Evolutionary conservation across 2,113 vertebrate species (phyloP).

Genomic region (Brachypodius melanocephalos): DNA sequence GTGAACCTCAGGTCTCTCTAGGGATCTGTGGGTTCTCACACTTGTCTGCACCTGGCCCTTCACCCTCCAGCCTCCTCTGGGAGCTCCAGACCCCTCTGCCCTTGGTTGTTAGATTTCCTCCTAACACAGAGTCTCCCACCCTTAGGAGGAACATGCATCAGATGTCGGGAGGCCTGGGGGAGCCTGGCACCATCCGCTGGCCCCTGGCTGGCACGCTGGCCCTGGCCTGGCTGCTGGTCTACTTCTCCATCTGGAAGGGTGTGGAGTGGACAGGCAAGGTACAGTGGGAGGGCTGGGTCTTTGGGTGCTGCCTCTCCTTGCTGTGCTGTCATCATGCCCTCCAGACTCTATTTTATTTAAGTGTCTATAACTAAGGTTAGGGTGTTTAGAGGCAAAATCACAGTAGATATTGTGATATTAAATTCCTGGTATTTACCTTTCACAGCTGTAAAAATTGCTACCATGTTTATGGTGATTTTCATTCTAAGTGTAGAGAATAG

Average conservation of each 20-base stretch:
- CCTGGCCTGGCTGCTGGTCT: constrained; percentile 88
- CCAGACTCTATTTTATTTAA: not conserved
- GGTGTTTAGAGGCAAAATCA: not conserved
- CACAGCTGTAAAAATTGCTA: not conserved
- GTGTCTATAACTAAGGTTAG: not conserved
- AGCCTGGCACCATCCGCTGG: constrained; percentile 84
- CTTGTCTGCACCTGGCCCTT: not conserved
- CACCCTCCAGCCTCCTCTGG: accelerated
- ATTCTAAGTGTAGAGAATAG: not conserved
- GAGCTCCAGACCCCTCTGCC: not conserved
- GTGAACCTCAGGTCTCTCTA: not conserved
- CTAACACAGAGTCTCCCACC: not conserved
- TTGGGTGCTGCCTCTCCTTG: not conserved
- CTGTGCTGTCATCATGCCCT: not conserved
- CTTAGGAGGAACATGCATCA: constrained; percentile 89
- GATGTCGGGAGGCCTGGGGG: constrained; percentile 80
- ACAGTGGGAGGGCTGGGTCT: accelerated
- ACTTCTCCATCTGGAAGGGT: constrained; percentile 94
- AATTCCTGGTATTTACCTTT: not conserved
- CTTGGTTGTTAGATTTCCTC: accelerated
- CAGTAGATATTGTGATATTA: not conserved
- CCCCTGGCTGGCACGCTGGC: constrained; percentile 85
- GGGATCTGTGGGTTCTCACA: not conserved
- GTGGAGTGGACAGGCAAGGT: constrained; percentile 95
- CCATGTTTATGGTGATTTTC: not conserved